Evolutionary conservation across 2,888 invertebrate species (phyloP).

Genomic region (Brachypalpus laphriformis): DNA sequence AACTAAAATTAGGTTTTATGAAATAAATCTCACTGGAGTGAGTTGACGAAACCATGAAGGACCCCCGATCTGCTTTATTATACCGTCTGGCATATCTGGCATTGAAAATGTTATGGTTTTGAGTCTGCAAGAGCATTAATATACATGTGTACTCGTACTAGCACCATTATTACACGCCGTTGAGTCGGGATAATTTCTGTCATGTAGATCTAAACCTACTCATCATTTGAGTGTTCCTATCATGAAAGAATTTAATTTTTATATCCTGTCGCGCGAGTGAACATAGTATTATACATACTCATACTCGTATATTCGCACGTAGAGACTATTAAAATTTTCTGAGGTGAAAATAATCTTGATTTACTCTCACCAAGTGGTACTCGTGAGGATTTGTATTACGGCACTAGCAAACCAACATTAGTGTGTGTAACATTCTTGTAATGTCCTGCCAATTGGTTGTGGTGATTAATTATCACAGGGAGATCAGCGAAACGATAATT

Average conservation of each 20-base stretch:
- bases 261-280: slow-evolving; percentile 51
- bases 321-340: slow-evolving; percentile 55
- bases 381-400: slow-evolving; percentile 7
- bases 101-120: slow-evolving; percentile 45
- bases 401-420: background rate
- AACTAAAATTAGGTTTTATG: slow-evolving; percentile 44
- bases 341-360: slow-evolving; percentile 68
- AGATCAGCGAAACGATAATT: slow-evolving; percentile 18
- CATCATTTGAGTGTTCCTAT: slow-evolving; percentile 63
- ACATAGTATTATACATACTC: too few relatives aligned
- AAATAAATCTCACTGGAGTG: slow-evolving; percentile 53
- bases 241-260: slow-evolving; percentile 65
- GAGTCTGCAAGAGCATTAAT: slow-evolving; percentile 30
- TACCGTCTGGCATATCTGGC: slow-evolving; percentile 16
- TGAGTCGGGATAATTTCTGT: slow-evolving; percentile 63
- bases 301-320: background rate
- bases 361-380: slow-evolving; percentile 41
- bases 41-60: slow-evolving; percentile 34
- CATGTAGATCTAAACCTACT: slow-evolving; percentile 60
- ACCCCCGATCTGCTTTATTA: slow-evolving; percentile 51
- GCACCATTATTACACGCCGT: slow-evolving; percentile 58
- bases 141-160: slow-evolving; percentile 50
- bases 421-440: slow-evolving; percentile 1
- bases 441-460: slow-evolving; percentile 23
- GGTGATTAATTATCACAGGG: slow-evolving; percentile 32